Conservation (phyloP, 1,140 invertebrate genomes). For the Chrysomallon squamiferum region DNA sequence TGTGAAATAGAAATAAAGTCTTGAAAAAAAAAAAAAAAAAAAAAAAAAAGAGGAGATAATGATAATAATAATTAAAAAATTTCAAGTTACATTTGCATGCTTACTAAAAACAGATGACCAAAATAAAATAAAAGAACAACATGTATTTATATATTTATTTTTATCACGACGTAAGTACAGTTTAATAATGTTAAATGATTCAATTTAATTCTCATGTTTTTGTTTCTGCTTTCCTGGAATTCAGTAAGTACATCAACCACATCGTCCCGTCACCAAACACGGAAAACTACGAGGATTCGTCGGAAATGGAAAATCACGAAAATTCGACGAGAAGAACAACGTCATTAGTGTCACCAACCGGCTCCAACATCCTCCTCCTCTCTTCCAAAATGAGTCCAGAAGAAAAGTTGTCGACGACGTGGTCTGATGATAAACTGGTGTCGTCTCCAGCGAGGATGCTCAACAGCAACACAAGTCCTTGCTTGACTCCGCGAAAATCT, state of each 20-base stretch:
- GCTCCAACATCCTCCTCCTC: background rate
- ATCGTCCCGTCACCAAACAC: slow-evolving; percentile 36
- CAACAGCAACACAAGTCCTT: background rate
- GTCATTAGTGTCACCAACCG: background rate
- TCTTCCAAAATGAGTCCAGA: background rate
- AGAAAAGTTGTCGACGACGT: background rate
- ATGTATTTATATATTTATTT: too few species aligned
- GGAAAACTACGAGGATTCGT: slow-evolving; percentile 14
- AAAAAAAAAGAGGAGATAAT: too few species aligned
- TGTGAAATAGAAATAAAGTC: too few species aligned
- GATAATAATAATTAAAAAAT: too few species aligned
- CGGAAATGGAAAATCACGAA: slow-evolving; percentile 19
- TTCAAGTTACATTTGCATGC: too few species aligned
- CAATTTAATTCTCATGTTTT: too few species aligned
- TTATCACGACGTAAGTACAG: too few species aligned
- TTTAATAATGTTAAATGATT: too few species aligned
- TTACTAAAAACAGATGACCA: too few species aligned
- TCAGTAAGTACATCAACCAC: slow-evolving; percentile 46
- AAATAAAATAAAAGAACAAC: too few species aligned
- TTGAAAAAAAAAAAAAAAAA: too few species aligned
- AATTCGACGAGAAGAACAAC: background rate
- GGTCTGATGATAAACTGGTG: background rate
- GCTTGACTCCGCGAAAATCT: slow-evolving; percentile 16
- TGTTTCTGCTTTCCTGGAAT: slow-evolving; percentile 19
- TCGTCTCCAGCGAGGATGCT: background rate